Evolutionary conservation across 2,113 vertebrate species (phyloP), one percentile per base, ranked within the genome.

Genomic region (Takifugu flavidus): DNA sequence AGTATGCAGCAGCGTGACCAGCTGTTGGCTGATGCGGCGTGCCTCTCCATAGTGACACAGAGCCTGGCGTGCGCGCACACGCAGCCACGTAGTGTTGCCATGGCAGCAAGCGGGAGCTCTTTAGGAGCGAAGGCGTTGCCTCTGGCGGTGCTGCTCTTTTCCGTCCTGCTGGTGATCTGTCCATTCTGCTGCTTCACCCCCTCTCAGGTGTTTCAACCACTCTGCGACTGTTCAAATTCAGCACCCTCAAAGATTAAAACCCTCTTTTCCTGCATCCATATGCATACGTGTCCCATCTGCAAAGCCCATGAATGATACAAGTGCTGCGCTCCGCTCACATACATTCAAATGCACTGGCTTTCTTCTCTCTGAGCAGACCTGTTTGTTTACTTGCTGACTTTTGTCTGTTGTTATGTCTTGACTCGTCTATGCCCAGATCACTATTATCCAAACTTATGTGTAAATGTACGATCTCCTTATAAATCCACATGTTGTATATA

Each of bases 81-180:
- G 65, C 53, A 12, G 13, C 5, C 13, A 74, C 62, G 60, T 69
- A 67, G 75, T 53, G 87, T 89, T 89, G 65, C 87, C 83, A 87
- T 88, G 81, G 85, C 65, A 87, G 79, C 84, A 26, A 80, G 82
- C 67, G 28, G 75, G 82, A 78, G 77, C 78, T 68, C 78, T 86
- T 84, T 25, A 26, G 72, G 77, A 80, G 86, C 27, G 71, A 84
- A 84, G 80, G 77, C 77, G 74, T 84, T 86, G 77, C 75, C 71
- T 67, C 65, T 78, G 77, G 69, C 73, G 78, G n/a, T 6, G 54
- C 56, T 80, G 74, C 72, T 74, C 50, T 62, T 62, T 78, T 67
- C 52, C 59, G 69, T 49, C 60, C 47, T 72, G 53, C 69, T 68
- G 69, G 56, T 72, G 66, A 65, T 78, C 62, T 67, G 49, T 68